Evolutionary conservation across 2,797 vertebrate species (phyloP).

Genomic region (Phoxinus dragarum): DNA sequence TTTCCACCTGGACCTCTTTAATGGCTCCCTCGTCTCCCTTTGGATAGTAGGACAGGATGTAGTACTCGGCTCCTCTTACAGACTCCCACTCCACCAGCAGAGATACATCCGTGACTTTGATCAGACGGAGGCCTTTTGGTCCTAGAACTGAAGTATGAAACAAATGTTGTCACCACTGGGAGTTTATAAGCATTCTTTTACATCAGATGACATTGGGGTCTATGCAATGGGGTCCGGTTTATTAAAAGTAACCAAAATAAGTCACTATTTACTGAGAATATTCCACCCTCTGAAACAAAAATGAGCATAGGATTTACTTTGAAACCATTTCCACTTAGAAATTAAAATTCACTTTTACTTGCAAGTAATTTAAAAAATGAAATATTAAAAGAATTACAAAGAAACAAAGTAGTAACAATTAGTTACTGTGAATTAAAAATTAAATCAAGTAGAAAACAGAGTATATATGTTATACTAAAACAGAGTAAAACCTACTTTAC

Average conservation of each 20-base stretch:
- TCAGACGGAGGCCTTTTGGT: slow-evolving; percentile 80
- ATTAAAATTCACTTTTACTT: no score
- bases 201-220: not conserved
- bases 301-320: no score
- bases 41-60: slow-evolving; percentile 84
- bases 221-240: not conserved
- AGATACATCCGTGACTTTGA: slow-evolving; percentile 81
- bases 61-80: slow-evolving; percentile 80
- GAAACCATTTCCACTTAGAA: no score
- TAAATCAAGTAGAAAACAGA: no score
- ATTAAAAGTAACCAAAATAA: not conserved
- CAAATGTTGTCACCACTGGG: not conserved
- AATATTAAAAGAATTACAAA: no score
- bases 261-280: not conserved
- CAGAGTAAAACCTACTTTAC: no score
- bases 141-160: slow-evolving; percentile 73
- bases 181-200: not conserved
- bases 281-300: no score
- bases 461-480: no score
- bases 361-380: no score
- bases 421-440: no score
- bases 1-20: slow-evolving; percentile 77
- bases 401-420: no score
- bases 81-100: slow-evolving; percentile 86
- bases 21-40: slow-evolving; percentile 67